phyloP scores from a whole-genome alignment of 2,888 invertebrate genomes.

The Drosophila limbata region DNA sequence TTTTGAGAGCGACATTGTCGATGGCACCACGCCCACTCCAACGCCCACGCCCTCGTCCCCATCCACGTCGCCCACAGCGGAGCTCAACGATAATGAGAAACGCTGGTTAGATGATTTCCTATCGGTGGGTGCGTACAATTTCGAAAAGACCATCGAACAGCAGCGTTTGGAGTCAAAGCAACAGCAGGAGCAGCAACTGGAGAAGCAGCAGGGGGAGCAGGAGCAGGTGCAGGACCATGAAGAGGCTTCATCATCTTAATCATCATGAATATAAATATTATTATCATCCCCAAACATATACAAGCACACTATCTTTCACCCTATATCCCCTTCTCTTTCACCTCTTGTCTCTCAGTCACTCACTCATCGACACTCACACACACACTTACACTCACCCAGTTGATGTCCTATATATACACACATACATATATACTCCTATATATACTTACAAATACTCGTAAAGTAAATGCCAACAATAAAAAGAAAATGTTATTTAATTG shows the following conservation, averaged over 20 bases:
- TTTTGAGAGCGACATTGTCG: constrained; percentile 15
- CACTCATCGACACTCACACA: constrained; percentile 13
- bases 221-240: constrained; percentile 20
- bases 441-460: constrained; percentile 57
- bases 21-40: constrained; percentile 30
- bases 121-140: constrained; percentile 83
- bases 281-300: constrained; percentile 34
- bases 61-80: constrained; percentile 58
- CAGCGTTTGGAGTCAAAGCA: constrained; percentile 50
- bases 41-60: constrained; percentile 40
- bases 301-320: constrained; percentile 16
- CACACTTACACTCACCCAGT: constrained; percentile 16
- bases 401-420: constrained; percentile 45
- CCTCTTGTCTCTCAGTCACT: constrained; percentile 5
- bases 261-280: constrained; percentile 62
- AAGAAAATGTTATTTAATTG: constrained; percentile 81
- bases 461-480: constrained; percentile 76
- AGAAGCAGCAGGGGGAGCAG: constrained; percentile 21
- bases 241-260: constrained; percentile 50
- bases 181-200: constrained; percentile 26
- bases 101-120: constrained; percentile 84
- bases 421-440: constrained; percentile 38
- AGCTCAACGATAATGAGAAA: constrained; percentile 81
- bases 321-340: background rate
- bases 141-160: constrained; percentile 71